Percentiles rank a stretch among this genome's conserved stretches.
phyloP scores from a whole-genome alignment of 2,888 invertebrate species.

The Caenorhabditis sinica region DNA sequence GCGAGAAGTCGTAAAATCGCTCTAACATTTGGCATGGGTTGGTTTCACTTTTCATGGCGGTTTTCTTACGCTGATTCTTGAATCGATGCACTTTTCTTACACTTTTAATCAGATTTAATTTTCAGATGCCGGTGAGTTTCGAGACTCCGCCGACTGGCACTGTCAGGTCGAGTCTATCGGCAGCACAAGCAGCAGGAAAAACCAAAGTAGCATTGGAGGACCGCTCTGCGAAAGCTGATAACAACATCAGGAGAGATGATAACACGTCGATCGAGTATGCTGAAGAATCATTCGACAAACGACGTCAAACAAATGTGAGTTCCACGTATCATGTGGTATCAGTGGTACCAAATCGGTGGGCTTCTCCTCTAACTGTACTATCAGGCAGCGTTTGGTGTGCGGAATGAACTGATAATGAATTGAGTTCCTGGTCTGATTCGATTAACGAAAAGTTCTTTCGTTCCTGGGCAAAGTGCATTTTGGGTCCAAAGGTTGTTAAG shows the following conservation, averaged over 20 bases:
- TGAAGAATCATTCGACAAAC: slow-evolving; percentile 14
- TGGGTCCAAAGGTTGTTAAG: no score
- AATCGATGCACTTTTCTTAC: no score
- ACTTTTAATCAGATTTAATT: background rate
- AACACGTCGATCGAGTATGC: background rate
- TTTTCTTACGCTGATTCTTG: no score
- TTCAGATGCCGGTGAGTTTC: slow-evolving; percentile 56
- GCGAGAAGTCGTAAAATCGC: slow-evolving; percentile 50
- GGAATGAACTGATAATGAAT: slow-evolving; percentile 20
- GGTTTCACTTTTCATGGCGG: background rate
- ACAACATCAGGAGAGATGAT: slow-evolving; percentile 4
- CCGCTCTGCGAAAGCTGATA: slow-evolving; percentile 24
- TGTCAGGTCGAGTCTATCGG: background rate
- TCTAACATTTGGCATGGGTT: background rate
- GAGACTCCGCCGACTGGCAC: slow-evolving; percentile 10
- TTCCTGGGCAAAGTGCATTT: no score
- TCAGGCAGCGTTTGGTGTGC: slow-evolving; percentile 12
- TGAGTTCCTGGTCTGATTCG: background rate
- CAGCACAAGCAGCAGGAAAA: background rate
- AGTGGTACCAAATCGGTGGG: slow-evolving; percentile 3
- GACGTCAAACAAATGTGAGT: slow-evolving; percentile 55
- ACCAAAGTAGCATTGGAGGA: slow-evolving; percentile 16
- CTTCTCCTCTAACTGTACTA: slow-evolving; percentile 6
- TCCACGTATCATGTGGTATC: background rate
- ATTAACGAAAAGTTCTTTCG: background rate